These are phyloP conservation scores for Agriopis aurantiaria DNA, from an alignment of 2,888 invertebrate genomes.

Conservation along the genomic window DNA sequence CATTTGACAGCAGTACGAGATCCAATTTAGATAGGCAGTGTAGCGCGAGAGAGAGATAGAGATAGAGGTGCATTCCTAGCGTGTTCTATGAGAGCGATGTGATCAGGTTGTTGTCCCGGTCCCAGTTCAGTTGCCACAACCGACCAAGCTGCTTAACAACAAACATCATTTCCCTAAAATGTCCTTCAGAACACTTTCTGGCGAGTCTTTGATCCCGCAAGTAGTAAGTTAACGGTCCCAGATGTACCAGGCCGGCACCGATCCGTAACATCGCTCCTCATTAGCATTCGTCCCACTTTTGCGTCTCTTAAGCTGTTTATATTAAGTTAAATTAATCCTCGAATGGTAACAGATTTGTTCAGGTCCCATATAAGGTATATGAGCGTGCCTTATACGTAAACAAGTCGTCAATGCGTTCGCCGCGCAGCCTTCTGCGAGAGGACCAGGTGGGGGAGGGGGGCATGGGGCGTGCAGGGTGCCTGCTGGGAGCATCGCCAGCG, in stretches of 20 bases:
- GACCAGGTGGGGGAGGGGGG: background rate
- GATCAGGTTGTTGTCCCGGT: slow-evolving; percentile 15
- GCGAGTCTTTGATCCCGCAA: background rate
- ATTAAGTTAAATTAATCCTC: slow-evolving; percentile 69
- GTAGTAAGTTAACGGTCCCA: background rate
- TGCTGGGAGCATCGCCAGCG: slow-evolving; percentile 24
- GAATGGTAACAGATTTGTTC: slow-evolving; percentile 75
- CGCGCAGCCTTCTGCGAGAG: slow-evolving; percentile 62
- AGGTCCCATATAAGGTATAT: slow-evolving; percentile 68
- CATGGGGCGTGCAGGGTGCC: background rate
- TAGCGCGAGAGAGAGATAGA: background rate
- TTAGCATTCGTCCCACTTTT: slow-evolving; percentile 56
- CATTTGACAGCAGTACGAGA: slow-evolving; percentile 40
- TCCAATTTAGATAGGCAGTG: slow-evolving; percentile 37
- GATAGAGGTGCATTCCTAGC: slow-evolving; percentile 34
- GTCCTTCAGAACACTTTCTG: background rate
- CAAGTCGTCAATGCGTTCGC: slow-evolving; percentile 81
- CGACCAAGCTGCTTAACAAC: background rate
- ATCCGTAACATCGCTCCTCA: slow-evolving; percentile 18
- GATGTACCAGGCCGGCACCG: background rate
- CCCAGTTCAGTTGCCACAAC: background rate
- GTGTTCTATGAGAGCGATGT: slow-evolving; percentile 34
- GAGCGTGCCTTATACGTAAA: slow-evolving; percentile 80
- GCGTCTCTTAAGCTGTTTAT: slow-evolving; percentile 52
- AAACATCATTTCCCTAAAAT: background rate